Conservation (phyloP, 2,888 invertebrate genomes). For the Onthophagus sagittarius region DNA sequence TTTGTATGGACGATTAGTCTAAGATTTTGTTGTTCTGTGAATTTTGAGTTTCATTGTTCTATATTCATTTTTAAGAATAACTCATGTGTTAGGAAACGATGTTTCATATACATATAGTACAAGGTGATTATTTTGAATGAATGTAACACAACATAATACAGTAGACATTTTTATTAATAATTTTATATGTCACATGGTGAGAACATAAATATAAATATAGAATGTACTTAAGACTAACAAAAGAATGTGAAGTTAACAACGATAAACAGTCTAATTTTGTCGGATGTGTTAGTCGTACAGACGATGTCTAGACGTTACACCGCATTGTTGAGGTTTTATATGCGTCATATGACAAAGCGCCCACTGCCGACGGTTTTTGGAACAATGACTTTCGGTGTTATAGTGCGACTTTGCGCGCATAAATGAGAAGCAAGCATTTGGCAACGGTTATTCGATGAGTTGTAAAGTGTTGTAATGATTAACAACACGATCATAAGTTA, state of each 20-base stretch:
- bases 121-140: no score
- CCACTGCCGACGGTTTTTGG: neutral
- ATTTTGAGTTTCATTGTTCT: no score
- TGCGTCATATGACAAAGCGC: conserved; percentile 2
- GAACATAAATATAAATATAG: neutral
- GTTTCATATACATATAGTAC: no score
- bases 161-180: no score
- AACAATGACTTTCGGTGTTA: neutral
- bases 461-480: neutral
- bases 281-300: conserved; percentile 30
- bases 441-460: neutral
- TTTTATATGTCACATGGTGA: no score
- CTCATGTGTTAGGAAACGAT: no score
- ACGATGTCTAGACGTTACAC: conserved; percentile 33
- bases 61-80: no score
- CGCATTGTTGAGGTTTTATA: conserved; percentile 9
- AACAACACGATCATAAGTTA: neutral
- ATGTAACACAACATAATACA: no score
- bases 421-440: neutral
- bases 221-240: neutral
- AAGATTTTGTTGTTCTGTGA: no score
- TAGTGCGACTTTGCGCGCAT: neutral
- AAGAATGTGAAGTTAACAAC: conserved; percentile 34
- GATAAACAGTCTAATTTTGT: conserved; percentile 35
- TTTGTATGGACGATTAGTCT: no score